phyloP scores from a whole-genome alignment of 2,113 vertebrate genomes.

The Psittacula cyanocephala region DNA sequence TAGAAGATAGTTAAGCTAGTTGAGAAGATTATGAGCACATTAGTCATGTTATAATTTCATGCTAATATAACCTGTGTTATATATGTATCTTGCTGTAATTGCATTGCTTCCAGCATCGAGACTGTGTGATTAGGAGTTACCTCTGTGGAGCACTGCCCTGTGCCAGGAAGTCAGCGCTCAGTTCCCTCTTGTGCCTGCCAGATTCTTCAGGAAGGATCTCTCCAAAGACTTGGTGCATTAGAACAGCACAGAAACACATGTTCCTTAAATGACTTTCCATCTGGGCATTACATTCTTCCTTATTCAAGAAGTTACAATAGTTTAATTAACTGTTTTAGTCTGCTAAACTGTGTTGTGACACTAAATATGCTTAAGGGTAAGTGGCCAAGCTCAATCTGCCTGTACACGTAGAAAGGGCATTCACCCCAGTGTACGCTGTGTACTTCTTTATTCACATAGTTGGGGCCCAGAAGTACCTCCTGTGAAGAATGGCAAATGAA shows the following conservation, averaged over 20 bases:
- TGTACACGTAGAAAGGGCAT: background rate
- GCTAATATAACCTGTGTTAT: background rate
- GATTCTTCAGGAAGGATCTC: background rate
- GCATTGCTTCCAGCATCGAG: background rate
- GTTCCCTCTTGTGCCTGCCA: background rate
- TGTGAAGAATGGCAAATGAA: background rate
- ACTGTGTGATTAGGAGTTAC: background rate
- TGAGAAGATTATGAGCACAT: background rate
- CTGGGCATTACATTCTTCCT: background rate
- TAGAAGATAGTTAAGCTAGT: background rate
- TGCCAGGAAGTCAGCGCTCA: background rate
- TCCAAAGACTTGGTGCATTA: background rate
- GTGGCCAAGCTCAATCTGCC: background rate
- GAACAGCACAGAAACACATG: slow-evolving; percentile 27
- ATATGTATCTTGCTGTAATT: background rate
- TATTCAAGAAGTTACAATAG: background rate
- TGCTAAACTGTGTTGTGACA: background rate
- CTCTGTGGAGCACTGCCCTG: background rate
- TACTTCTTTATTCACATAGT: background rate
- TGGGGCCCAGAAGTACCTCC: background rate
- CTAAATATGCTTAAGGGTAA: background rate
- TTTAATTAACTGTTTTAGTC: slow-evolving; percentile 1
- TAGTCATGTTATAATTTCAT: background rate
- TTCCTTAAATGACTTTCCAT: slow-evolving; percentile 33
- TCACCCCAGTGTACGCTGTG: background rate